Base-by-base conservation (phyloP, 1,140 invertebrate genomes). In the Listronotus bonariensis region DNA sequence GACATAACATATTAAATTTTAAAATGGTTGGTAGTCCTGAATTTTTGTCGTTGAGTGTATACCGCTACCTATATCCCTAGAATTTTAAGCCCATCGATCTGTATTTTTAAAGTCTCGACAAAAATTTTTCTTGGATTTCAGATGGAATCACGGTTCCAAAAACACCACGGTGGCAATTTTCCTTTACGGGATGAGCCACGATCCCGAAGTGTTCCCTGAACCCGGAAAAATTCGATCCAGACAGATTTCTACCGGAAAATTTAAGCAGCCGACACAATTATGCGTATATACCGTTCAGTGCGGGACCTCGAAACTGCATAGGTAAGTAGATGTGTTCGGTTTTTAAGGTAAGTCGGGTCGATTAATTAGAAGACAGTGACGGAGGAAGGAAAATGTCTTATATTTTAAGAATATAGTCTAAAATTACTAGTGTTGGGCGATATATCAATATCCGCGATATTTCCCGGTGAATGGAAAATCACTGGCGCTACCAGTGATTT, bases 211-310 rank as follows among this genome's bases (percentile, higher is more conserved):
- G 15, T 92, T 83, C 77, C 81, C 87, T 12, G 80, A 91, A 64
- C n/a, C 89, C 90, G 6, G 80, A 87, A 4, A 76, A 68, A 36
- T 92, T 88, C 72, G 81, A 89, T 77, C 90, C 90, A 0, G 88
- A 91, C 31, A 77, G 88, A 74, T 92, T 92, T 78, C 72, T 86
- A 18, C 80, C 83, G 0, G 86, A 89, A 67, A 82, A 84, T 38
- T 51, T 72, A 1, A 46, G 68, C 11, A 68, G 70, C n/a, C 78
- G 85, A 42, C 85, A 82, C 75, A 81, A 75, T 11, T 86, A 77
- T 64, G 73, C 82, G 6, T 89, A 84, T 68, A 75, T 89, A 36
- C 88, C 89, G 8, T 91, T 90, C 69, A 87, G 86, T 49, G 87
- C 86, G 54, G 88, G 88, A 10, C 79, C 82, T 10, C 79, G 87